Base-by-base conservation (phyloP, 1,140 invertebrate species). In the Cydia splendana region DNA sequence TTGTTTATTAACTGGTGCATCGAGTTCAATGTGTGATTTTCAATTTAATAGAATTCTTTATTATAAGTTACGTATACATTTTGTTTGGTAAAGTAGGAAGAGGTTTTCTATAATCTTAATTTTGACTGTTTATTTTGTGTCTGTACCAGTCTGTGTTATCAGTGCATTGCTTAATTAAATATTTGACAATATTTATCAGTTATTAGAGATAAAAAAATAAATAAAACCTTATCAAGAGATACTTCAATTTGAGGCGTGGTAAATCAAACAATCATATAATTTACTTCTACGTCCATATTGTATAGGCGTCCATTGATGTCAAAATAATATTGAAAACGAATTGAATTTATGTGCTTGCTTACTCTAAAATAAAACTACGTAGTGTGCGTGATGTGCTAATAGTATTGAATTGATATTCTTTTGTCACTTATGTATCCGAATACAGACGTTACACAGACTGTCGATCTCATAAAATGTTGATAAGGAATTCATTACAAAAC, bases 181-280 rank as follows among this genome's bases (percentile, higher is more conserved):
- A 77, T 77, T 75, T 48, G 53, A 75, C 57, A 76, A 34, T 65
- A 38, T 9, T 71, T 76, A 51, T 76, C 45, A 24, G 65, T 74
- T 51, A 75, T 75, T 78, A 65, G 28, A 71, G 71, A 79, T 79
- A 71, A 71, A 75, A 74, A 76, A 18, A 24, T 20, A 75, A 69
- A 79, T 74, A 79, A 79, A 45, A 45, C 12, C 5, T 75, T 71
- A 71, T 71, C 67, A 12, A 18, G 15, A 45, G 30, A 71, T 38
- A 71, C 67, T 71, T 42, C 15, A 71, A 24, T 71, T 71, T 12
- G 18, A 38, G 30, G 6, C 30, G 30, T 20, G 24, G 67, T 13
- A 71, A 71, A 71, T 34, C n/a, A 45, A 71, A 71, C n/a, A 71
- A 10, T 71, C 15, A 42, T 42, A n/a, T 42, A 42, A 12, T 62